These are phyloP conservation scores for Prorops nasuta DNA, from an alignment of 1,140 invertebrate species.

Conservation along the genomic window DNA sequence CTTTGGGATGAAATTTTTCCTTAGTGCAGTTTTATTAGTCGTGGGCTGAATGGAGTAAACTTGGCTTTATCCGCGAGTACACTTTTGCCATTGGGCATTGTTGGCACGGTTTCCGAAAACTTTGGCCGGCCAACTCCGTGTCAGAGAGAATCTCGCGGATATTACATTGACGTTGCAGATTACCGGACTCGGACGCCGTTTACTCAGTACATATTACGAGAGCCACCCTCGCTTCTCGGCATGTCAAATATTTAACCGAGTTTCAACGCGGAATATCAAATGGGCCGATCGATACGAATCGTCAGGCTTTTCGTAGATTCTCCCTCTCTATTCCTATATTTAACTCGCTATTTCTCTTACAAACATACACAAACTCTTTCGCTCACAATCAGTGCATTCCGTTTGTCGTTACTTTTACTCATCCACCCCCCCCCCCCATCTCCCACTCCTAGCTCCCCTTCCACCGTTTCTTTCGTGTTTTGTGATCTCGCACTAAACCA, in stretches of 20 bases:
- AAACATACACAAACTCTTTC: too few species aligned
- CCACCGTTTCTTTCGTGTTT: too few species aligned
- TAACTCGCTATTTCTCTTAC: background rate
- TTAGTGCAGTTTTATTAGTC: too few species aligned
- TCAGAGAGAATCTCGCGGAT: slow-evolving; percentile 37
- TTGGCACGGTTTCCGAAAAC: slow-evolving; percentile 26
- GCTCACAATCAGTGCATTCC: slow-evolving; percentile 12
- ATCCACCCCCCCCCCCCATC: slow-evolving; percentile 11
- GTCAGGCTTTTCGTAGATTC: slow-evolving; percentile 12
- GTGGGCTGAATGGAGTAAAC: too few species aligned
- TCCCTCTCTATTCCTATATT: background rate
- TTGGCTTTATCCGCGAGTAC: slow-evolving; percentile 1
- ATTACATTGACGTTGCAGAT: slow-evolving; percentile 43
- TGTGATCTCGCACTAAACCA: too few species aligned
- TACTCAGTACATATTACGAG: slow-evolving; percentile 37
- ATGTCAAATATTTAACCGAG: slow-evolving; percentile 42
- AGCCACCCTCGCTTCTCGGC: slow-evolving; percentile 25
- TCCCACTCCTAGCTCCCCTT: too few species aligned
- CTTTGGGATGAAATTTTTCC: too few species aligned
- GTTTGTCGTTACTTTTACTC: background rate
- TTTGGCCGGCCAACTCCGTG: slow-evolving; percentile 26
- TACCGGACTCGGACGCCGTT: slow-evolving; percentile 29
- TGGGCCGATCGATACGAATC: slow-evolving; percentile 35
- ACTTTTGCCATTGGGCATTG: slow-evolving; percentile 7
- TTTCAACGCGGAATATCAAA: slow-evolving; percentile 39